Base-by-base conservation (phyloP, 2,797 vertebrate species). In the Tachyglossus aculeatus region DNA sequence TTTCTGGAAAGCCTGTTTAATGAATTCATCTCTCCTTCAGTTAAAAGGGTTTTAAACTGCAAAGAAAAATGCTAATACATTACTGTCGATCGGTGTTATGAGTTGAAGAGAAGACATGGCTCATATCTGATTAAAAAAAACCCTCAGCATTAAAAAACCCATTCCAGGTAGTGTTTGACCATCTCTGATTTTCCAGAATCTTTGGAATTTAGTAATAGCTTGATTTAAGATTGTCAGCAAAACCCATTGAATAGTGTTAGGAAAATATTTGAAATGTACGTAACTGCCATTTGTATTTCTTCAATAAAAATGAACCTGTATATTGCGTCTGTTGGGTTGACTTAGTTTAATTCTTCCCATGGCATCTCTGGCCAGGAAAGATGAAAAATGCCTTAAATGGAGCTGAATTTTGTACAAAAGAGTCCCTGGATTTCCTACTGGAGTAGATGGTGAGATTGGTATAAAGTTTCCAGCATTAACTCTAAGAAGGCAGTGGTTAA, bases 1-100 rank as follows among this genome's bases (percentile, higher is more conserved):
- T 83, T 88, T 86, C 73, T 72, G 60, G 57, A 67, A 78, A 66
- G 36, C 43, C 69, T 52, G 8, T 74, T 83, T 76, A 82, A 84
- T 84, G 78, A 78, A 7, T 76, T 69, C 71, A 63, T 67, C 29
- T 51, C 61, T 65, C 48, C 78, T 78, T 71, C 24, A 34, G 41
- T 69, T 31, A 70, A 74, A 59, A 74, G 63, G 37, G 54, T 47
- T 60, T 51, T 53, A 70, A 19, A 45, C 51, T 40, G 27, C 34
- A 67, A 58, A 67, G 72, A 63, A 68, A 79, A 72, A 71, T 39
- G 54, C 37, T 58, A n/a, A 64, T 69, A 60, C 1, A 40, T 62
- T 71, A 44, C 67, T 53, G 55, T 45, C 25, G 31, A 50, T 74
- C 51, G 47, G 51, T 33, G 21, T 59, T 60, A 0, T 4, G 59